Conservation (phyloP, 2,797 vertebrate genomes). For the Chelmon rostratus region DNA sequence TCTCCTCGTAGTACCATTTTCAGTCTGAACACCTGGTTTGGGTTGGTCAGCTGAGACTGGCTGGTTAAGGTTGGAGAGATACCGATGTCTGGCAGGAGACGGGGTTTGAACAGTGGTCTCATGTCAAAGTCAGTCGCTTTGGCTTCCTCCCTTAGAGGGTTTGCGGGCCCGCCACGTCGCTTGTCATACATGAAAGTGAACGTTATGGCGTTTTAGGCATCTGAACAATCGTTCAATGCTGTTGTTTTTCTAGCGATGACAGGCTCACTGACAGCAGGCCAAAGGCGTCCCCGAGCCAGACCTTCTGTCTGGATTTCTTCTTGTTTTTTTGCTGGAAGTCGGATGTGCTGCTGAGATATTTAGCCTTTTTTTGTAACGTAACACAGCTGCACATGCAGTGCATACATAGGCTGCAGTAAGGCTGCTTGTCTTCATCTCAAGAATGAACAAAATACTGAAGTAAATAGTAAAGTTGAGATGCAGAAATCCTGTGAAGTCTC, state of each 20-base stretch:
- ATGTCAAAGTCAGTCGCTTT: background rate
- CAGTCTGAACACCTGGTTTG: background rate
- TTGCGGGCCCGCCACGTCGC: background rate
- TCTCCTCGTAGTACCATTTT: no score
- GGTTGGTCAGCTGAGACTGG: background rate
- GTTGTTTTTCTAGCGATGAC: background rate
- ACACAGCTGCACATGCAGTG: background rate
- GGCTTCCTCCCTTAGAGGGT: background rate
- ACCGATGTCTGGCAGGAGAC: background rate
- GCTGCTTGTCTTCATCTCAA: background rate
- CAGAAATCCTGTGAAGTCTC: background rate
- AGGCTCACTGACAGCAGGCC: background rate
- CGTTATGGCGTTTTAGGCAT: background rate
- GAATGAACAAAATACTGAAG: background rate
- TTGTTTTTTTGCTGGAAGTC: background rate
- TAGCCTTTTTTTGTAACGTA: background rate
- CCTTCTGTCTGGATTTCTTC: background rate
- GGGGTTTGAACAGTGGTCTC: no score
- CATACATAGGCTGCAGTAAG: no score
- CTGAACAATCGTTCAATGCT: background rate
- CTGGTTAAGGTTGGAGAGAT: background rate
- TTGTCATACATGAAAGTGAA: background rate
- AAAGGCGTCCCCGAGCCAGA: background rate
- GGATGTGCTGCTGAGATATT: background rate
- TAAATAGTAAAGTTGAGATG: background rate